Evolutionary conservation across 2,797 vertebrate genomes (phyloP), one percentile per base, ranked within the genome.

Genomic region (Cyclopterus lumpus): DNA sequence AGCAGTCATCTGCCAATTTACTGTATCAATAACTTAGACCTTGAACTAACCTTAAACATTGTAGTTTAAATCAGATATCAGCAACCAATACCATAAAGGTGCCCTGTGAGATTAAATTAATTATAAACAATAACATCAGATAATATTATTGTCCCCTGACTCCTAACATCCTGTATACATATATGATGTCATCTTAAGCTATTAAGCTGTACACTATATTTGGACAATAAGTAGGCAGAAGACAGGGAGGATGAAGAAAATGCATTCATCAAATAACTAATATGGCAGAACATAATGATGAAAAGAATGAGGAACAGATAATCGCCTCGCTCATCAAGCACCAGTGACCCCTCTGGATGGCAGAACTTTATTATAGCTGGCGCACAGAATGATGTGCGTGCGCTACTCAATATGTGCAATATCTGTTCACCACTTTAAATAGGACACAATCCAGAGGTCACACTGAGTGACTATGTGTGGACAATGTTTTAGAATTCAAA

Each of bases 301-400:
- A 88, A 80, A 69, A 89, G 58, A 61, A 75, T 79, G 80, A 85
- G 65, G 64, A 88, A 81, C 71, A 46, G 68, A 70, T 78, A 73
- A 87, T 90, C 86, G 87, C 71, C 75, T 28, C 40, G 18, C 80
- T 89, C 88, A 89, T 88, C 79, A 79, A 86, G 85, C 84, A 82
- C 58, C 86, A 74, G 82, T 79, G 86, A 89, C 81, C 87, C 89
- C 89, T 51, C 48, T 51, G 77, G 65, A 80, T 82, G 81, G 67
- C 54, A 54, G 71, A 64, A 69, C 81, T 86, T 85, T 85, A 83
- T 86, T 85, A 86, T 73, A 79, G 76, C 73, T 73, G 78, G 75
- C 83, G 80, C 0, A 7, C 38, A 70, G 79, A 79, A 40, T 72
- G 67, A 81, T 73, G 75, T 75, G 67, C 58, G 36, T 40, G 40